Conservation (phyloP, 1,140 invertebrate species). For the Papilio xuthus region DNA sequence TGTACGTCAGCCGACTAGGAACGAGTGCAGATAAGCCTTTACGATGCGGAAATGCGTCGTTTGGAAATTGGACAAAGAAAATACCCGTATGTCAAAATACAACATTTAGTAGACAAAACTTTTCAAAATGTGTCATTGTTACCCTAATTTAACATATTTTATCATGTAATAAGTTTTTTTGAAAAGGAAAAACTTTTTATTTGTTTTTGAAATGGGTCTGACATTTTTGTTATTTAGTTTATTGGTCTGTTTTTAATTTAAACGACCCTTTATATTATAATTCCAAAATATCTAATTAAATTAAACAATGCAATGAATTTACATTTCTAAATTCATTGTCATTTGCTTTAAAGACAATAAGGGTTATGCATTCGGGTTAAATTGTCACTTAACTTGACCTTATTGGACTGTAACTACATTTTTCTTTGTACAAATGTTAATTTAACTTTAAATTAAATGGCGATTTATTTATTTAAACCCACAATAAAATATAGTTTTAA, state of each 20-base stretch:
- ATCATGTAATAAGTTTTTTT: no score
- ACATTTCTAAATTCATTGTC: neutral
- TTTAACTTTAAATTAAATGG: neutral
- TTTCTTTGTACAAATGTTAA: neutral
- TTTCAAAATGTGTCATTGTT: neutral
- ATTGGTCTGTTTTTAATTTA: neutral
- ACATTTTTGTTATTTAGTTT: neutral
- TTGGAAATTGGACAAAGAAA: constrained; percentile 27
- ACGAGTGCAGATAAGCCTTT: constrained; percentile 42
- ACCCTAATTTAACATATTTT: no score
- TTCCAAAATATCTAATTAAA: neutral
- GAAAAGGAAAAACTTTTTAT: neutral
- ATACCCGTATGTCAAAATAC: neutral
- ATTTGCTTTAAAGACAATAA: neutral
- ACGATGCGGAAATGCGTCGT: neutral
- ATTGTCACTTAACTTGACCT: neutral
- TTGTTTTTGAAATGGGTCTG: constrained; percentile 8
- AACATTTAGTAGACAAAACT: neutral
- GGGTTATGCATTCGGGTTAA: neutral
- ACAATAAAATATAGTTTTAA: neutral
- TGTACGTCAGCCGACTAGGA: constrained; percentile 57
- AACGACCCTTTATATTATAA: neutral
- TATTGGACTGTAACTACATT: neutral
- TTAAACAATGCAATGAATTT: constrained; percentile 13
- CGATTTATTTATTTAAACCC: neutral